Base-by-base conservation (phyloP, 2,113 vertebrate species). In the Thymallus thymallus region DNA sequence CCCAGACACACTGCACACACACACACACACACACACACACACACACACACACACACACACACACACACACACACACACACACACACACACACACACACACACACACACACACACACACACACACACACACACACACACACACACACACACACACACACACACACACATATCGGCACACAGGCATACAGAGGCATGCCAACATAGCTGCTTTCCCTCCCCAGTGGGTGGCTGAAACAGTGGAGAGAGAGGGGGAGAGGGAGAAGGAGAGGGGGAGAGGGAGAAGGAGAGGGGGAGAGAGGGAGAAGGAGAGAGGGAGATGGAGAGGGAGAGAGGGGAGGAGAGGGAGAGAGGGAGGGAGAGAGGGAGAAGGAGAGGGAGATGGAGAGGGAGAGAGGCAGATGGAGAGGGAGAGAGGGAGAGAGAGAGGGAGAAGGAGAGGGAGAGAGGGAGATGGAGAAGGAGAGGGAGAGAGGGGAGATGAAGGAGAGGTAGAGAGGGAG, bases 351-450 rank as follows among this genome's bases (percentile, higher is more conserved):
- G 70, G 69, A 69, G n/a, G n/a, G 69, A 66, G 72, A 66, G 93
- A 93, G 35, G 41, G 71, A 77, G 68, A 64, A 48, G 35, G 7
- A 41, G 7, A 41, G 56, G 46, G 18, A 18, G 20, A n/a, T 7
- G 51, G 35, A 23, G 32, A 45, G 48, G 18, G 64, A 32, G 32
- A 58, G 18, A 35, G 51, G 70, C 66, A 69, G n/a, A n/a, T n/a
- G n/a, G 69, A 66, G 72, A n/a, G n/a, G n/a, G n/a, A n/a, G n/a
- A n/a, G n/a, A n/a, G n/a, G n/a, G n/a, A n/a, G n/a, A n/a, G n/a
- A n/a, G n/a, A n/a, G n/a, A n/a, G n/a, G n/a, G n/a, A 66, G 93
- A 93, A 26, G 41, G 71, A 77, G 68, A 64, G 58, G 35, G 7
- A 41, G 7, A 41, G 56, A 58, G 51, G 46, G 18, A 18, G 20